Percentiles rank a stretch among this genome's conserved stretches.
These are phyloP conservation scores for Conomelus anceps DNA, from an alignment of 2,888 invertebrate genomes.

Conservation along the genomic window DNA sequence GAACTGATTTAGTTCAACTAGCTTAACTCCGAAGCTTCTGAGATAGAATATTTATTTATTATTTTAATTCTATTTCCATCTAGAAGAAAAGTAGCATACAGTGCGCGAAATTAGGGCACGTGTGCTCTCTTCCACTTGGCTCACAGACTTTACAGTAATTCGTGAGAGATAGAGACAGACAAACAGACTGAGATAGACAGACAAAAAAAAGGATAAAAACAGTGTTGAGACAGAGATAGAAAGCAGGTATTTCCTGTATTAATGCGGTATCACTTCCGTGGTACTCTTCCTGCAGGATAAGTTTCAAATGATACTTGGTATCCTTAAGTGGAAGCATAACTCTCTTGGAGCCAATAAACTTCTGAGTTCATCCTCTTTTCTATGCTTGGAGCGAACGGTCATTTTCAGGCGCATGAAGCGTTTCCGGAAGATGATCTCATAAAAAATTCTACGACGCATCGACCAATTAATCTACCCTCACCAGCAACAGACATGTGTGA, in stretches of 20 bases:
- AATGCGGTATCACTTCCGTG: not conserved
- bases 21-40: no score
- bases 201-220: no score
- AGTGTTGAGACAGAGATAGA: not conserved
- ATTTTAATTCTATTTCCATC: no score
- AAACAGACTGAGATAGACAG: no score
- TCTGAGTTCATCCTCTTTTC: not conserved
- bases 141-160: not conserved
- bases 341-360: not conserved
- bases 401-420: not conserved
- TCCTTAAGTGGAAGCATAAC: not conserved
- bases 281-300: not conserved
- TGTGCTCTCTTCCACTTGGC: not conserved
- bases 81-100: no score
- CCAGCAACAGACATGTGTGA: not conserved
- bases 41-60: no score
- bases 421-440: not conserved
- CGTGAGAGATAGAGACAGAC: not conserved
- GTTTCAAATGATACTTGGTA: not conserved
- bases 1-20: no score
- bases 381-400: not conserved
- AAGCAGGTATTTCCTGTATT: not conserved
- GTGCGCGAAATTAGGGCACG: not conserved
- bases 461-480: not conserved
- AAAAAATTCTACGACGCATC: not conserved